Conservation (phyloP, 2,113 vertebrate genomes). For the Lycaon pictus region DNA sequence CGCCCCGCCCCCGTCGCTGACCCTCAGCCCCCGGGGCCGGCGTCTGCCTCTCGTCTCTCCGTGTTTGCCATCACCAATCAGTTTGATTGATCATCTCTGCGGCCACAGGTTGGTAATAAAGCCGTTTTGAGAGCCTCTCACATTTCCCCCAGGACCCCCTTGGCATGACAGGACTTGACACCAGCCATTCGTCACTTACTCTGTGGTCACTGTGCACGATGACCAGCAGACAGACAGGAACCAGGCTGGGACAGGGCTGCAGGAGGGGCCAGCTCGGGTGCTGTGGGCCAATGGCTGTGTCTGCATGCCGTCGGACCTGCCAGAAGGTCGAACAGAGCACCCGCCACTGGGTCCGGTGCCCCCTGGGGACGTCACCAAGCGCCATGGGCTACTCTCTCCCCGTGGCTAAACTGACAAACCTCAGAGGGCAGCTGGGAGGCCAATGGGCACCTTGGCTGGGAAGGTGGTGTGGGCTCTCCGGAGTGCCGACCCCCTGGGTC, state of each 20-base stretch:
- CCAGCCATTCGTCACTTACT: slow-evolving; percentile 96
- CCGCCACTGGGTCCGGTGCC: accelerated
- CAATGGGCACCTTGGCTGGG: accelerated
- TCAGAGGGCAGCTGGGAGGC: not conserved
- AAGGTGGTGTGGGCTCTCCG: not conserved
- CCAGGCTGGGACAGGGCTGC: not conserved
- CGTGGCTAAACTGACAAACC: accelerated
- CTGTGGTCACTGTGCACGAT: slow-evolving; percentile 81
- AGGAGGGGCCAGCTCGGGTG: accelerated
- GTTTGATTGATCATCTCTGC: slow-evolving; percentile 95
- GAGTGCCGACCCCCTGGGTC: accelerated
- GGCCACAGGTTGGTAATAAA: slow-evolving; percentile 95
- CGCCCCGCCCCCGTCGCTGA: slow-evolving; percentile 73
- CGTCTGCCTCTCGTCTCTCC: slow-evolving; percentile 88
- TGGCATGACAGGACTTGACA: slow-evolving; percentile 95
- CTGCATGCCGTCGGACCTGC: accelerated
- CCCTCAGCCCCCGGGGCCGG: slow-evolving; percentile 70
- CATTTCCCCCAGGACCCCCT: slow-evolving; percentile 93
- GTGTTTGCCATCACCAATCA: slow-evolving; percentile 95
- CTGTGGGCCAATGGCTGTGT: accelerated
- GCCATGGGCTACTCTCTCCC: not conserved
- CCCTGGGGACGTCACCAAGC: not conserved
- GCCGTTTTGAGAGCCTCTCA: slow-evolving; percentile 90
- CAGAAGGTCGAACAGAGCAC: accelerated
- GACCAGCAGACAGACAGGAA: slow-evolving; percentile 71